Evolutionary conservation across 2,888 invertebrate species (phyloP), one percentile per base, ranked within the genome.

Genomic region (Pseudococcus longispinus): DNA sequence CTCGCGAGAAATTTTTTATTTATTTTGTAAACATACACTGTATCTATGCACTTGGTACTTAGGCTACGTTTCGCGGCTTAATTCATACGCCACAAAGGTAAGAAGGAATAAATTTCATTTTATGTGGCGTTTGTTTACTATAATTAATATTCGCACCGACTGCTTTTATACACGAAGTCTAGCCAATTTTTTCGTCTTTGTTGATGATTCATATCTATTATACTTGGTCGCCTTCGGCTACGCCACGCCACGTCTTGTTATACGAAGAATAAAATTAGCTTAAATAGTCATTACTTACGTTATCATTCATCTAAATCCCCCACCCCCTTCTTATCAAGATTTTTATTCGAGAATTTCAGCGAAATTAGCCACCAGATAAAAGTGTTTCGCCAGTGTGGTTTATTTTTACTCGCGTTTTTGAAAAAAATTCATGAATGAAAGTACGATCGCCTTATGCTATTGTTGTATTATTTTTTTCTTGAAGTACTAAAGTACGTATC

Each of bases 101-200:
- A 70, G 29, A 70, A 70, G 15, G 20, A n/a, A 77, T 77, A 42
- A 77, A 37, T 77, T 74, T 32, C n/a, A 20, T 77, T 77, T 77
- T 18, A 77, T 37, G 42, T 77, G 77, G 77, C 77, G 77, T 77
- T 77, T 77, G 77, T 77, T 77, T 77, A 77, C 42, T 20, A 20
- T 77, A 77, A 77, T 77, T 77, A 77, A 77, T 77, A 77, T 77
- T 42, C 77, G 42, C 20, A 77, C 42, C 32, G 32, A 32, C 32
- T 32, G 77, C 77, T 77, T n/a, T 77, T 32, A 32, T 32, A 32
- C n/a, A 6, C 42, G 37, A 77, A 37, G 37, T 77, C 77, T 77
- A 77, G 77, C 77, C 77, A 77, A 77, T 42, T 77, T 77, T 42
- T 77, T 65, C n/a, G 37, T 42, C 77, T 77, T 77, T 77, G 77